phyloP scores from a whole-genome alignment of 1,140 invertebrate genomes.

The Chionoecetes opilio region DNA sequence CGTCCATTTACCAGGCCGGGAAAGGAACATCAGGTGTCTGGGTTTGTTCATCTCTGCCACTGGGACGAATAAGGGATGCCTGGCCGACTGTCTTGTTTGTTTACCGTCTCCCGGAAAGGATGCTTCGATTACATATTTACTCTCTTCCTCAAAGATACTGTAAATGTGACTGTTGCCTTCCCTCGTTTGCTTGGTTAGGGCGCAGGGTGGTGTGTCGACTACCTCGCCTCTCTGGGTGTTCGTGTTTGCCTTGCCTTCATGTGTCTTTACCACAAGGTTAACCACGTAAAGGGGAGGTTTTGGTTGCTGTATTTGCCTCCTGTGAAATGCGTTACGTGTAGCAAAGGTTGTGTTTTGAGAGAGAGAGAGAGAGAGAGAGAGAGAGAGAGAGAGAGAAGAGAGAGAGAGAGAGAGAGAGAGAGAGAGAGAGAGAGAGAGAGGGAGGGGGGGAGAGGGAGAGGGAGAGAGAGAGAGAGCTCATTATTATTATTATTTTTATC shows the following conservation, averaged over 20 bases:
- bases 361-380: no score
- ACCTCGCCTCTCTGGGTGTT: neutral
- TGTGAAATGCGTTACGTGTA: no score
- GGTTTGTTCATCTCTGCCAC: slow-evolving; percentile 1
- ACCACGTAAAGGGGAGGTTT: neutral
- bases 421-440: no score
- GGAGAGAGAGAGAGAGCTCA: no score
- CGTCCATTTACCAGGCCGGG: neutral
- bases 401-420: no score
- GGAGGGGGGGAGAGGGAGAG: no score
- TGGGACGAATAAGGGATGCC: neutral
- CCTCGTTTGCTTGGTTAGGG: slow-evolving; percentile 14
- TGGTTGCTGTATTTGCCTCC: no score
- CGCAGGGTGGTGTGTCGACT: neutral
- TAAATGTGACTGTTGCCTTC: neutral
- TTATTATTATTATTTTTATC: no score
- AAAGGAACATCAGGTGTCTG: neutral
- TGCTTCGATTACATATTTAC: neutral
- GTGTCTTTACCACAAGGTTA: neutral
- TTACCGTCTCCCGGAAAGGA: neutral
- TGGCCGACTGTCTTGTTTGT: neutral
- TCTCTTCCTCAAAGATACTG: slow-evolving; percentile 18
- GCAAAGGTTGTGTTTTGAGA: no score
- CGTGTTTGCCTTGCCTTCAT: neutral
- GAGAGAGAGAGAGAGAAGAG: no score